Conservation (phyloP, 2,888 invertebrate genomes). For the Aplocera efformata region DNA sequence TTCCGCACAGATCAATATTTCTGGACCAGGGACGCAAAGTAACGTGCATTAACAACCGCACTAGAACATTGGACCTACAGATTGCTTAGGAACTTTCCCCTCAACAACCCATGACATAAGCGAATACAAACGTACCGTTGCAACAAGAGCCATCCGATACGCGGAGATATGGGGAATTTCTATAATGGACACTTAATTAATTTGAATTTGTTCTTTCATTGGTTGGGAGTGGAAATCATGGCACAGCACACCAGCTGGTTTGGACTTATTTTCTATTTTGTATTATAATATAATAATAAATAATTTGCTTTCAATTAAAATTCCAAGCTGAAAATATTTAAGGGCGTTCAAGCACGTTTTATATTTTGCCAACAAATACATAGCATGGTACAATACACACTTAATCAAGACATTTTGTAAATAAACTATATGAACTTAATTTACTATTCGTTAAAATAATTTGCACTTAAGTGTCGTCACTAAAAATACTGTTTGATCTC, state of each 20-base stretch:
- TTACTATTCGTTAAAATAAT: conserved; percentile 7
- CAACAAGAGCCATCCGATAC: conserved; percentile 20
- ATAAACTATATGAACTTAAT: conserved; percentile 14
- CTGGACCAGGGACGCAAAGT: conserved; percentile 12
- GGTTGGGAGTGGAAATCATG: background rate
- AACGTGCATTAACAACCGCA: no score
- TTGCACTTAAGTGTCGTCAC: conserved; percentile 13
- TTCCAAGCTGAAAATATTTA: no score
- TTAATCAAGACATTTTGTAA: conserved; percentile 7
- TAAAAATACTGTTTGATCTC: conserved; percentile 17
- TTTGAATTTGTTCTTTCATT: no score
- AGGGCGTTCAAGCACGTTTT: no score
- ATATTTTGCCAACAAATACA: no score
- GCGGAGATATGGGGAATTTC: conserved; percentile 18
- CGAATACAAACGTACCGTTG: conserved; percentile 19
- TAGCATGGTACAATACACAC: background rate
- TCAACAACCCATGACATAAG: conserved; percentile 26
- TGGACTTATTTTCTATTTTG: no score
- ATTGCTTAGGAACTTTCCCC: conserved; percentile 29
- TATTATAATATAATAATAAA: no score
- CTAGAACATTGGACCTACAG: conserved; percentile 22
- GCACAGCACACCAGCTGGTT: background rate
- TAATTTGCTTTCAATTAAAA: no score
- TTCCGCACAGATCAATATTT: no score
- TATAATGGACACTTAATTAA: conserved; percentile 10